These are phyloP conservation scores for Lucinisca nassula DNA, from an alignment of 2,888 invertebrate genomes.

Conservation along the genomic window DNA sequence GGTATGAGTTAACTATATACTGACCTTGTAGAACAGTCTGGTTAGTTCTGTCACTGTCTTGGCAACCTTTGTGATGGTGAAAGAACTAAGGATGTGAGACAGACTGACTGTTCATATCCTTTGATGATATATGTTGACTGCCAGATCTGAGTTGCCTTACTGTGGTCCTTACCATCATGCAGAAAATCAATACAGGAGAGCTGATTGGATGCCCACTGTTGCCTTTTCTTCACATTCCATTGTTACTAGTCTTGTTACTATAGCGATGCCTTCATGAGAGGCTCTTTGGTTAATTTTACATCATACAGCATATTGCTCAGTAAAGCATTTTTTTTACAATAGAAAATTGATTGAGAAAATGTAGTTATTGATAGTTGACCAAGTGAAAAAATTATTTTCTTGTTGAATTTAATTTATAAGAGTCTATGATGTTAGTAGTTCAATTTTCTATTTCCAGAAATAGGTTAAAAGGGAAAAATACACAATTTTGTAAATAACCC, in stretches of 20 bases:
- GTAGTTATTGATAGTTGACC: constrained; percentile 13
- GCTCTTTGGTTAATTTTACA: not conserved
- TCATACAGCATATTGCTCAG: constrained; percentile 5
- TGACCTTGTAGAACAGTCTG: too few species aligned
- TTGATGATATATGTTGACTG: too few species aligned
- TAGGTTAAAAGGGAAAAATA: not conserved
- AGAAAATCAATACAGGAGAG: constrained; percentile 13
- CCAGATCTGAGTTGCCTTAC: too few species aligned
- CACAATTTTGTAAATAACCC: not conserved
- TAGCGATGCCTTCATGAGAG: not conserved
- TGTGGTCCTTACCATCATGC: constrained; percentile 12
- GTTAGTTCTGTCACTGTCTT: too few species aligned
- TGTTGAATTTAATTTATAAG: not conserved
- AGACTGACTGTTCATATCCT: too few species aligned
- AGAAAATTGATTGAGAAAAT: constrained; percentile 6
- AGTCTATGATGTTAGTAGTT: constrained; percentile 13
- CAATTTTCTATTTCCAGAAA: not conserved
- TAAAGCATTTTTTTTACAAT: constrained; percentile 5
- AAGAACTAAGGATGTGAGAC: too few species aligned
- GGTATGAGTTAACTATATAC: too few species aligned
- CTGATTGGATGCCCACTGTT: constrained; percentile 21
- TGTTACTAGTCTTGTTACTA: constrained; percentile 28
- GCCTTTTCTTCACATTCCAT: constrained; percentile 52
- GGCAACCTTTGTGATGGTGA: too few species aligned
- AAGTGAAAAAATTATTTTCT: constrained; percentile 12